Conservation (phyloP, 2,888 invertebrate species). For the Tachystola acroxantha region DNA sequence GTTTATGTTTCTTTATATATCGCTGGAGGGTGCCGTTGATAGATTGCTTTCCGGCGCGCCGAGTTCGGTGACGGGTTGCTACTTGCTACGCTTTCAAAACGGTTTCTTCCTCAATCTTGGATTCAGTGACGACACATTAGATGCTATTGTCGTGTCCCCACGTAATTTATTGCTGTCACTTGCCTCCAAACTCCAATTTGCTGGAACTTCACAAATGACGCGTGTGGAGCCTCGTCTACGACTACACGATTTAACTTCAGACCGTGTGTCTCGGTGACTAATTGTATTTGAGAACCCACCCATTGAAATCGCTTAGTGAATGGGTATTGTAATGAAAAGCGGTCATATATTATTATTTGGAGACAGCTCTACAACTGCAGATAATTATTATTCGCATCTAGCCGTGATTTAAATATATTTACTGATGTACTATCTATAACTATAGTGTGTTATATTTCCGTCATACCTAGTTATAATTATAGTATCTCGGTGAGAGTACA, state of each 20-base stretch:
- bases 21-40: constrained; percentile 53
- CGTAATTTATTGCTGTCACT: constrained; percentile 21
- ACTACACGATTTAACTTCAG: background rate
- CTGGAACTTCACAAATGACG: constrained; percentile 8
- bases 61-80: constrained; percentile 26
- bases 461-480: no score
- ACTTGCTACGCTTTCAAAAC: constrained; percentile 36
- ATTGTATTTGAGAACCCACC: constrained; percentile 6
- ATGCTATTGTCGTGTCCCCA: constrained; percentile 27
- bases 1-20: constrained; percentile 45
- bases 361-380: no score
- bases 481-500: no score
- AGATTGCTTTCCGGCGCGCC: constrained; percentile 48
- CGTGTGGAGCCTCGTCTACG: constrained; percentile 1
- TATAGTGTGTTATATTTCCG: no score
- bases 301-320: background rate
- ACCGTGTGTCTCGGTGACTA: background rate
- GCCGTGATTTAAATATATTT: no score
- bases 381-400: no score
- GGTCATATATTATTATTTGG: no score
- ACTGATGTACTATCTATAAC: no score
- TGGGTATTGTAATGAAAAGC: no score
- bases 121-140: constrained; percentile 35
- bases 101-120: constrained; percentile 44
- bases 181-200: constrained; percentile 11